Base-by-base conservation (phyloP, 2,888 invertebrate species). In the Dendrolimus pini region DNA sequence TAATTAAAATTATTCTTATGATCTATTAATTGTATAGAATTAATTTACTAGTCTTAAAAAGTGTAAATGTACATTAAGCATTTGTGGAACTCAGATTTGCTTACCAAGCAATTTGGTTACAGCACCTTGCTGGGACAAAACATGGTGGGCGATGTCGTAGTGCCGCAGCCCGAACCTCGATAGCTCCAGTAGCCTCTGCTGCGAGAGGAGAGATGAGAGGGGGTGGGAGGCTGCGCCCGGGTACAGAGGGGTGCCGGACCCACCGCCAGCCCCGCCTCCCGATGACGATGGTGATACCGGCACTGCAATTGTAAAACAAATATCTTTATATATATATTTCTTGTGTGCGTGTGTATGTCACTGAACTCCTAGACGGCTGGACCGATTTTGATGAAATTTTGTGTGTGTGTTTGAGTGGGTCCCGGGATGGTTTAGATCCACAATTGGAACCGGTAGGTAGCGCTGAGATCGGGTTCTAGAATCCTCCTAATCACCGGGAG, bases 41-140 rank as follows among this genome's bases (percentile, higher is more conserved):
- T 30, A 30, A 3, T 30, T 6, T 6, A 30, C 30, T 30, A 30
- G 30, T 30, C 30, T 30, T 30, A 3, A 30, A 30, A 30, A 30
- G 30, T 30, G 30, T 30, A 30, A 30, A 30, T 30, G 18, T 18
- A 18, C 18, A 56, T 10, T 10, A 9, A 41, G n/a, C n/a, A 56
- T 52, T 30, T 54, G 53, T 53, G 57, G 55, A 58, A 47, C 8
- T 47, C 12, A 54, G 9, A 41, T 30, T 61, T 70, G 77, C 96
- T 95, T 89, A 97, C 97, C 97, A 80, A 97, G 91, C 78, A 97
- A 92, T 90, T 97, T 97, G 68, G 96, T 96, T 72, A 96, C 97
- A 75, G 97, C 97, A 73, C 97, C 97, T 91, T 97, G 97, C 90
- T 97, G 97, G 61, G 96, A 95, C 59, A 97, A 93, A 92, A 97